These are phyloP conservation scores for Himalopsyche phryganea DNA, from an alignment of 1,140 invertebrate genomes.

Conservation along the genomic window DNA sequence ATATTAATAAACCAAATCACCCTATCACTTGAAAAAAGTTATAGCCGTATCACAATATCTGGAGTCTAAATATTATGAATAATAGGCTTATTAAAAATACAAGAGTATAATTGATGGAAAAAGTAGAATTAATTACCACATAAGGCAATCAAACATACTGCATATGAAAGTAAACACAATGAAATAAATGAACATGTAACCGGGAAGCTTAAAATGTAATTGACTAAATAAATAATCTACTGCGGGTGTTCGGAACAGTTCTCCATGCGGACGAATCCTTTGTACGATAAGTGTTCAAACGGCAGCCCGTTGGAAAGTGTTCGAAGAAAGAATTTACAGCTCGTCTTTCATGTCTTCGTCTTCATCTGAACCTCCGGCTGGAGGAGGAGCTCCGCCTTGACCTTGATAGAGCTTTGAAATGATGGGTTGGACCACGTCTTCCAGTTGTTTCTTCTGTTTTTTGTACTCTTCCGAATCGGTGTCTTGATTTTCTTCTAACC, in stretches of 20 bases:
- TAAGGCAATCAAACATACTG: neutral
- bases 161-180: neutral
- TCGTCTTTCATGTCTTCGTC: slow-evolving; percentile 83
- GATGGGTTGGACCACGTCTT: slow-evolving; percentile 94
- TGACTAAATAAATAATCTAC: neutral
- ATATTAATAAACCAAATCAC: no score
- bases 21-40: no score
- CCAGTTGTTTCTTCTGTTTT: slow-evolving; percentile 95
- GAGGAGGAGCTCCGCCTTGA: slow-evolving; percentile 70
- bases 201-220: neutral
- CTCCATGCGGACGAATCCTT: neutral
- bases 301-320: neutral
- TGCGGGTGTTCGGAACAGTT: neutral
- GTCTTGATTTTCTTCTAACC: slow-evolving; percentile 95
- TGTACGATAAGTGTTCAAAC: neutral
- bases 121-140: no score
- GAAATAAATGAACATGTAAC: neutral
- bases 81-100: no score
- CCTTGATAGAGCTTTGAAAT: slow-evolving; percentile 96
- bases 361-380: slow-evolving; percentile 61
- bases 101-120: no score
- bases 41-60: no score
- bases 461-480: slow-evolving; percentile 92
- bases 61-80: no score
- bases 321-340: slow-evolving; percentile 61